Percentiles rank a stretch among this genome's conserved stretches.
Evolutionary conservation across 2,888 invertebrate species (phyloP).

Genomic region (Fragum fragum): DNA sequence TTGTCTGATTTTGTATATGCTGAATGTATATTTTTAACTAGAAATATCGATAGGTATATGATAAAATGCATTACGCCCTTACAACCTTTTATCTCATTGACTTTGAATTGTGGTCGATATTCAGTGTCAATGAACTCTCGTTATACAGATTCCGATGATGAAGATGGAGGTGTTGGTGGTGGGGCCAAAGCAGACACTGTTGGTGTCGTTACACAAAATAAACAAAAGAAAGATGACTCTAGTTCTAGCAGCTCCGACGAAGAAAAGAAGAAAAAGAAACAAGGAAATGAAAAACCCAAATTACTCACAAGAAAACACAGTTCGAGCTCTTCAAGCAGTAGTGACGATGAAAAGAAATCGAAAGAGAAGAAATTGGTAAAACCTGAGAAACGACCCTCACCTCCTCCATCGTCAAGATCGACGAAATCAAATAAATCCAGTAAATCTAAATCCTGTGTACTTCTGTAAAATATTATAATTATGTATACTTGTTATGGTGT

Average conservation of each 20-base stretch:
- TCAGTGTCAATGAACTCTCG: too few species aligned
- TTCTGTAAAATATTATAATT: slow-evolving; percentile 49
- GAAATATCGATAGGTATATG: background rate
- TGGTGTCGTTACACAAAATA: slow-evolving; percentile 12
- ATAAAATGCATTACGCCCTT: too few species aligned
- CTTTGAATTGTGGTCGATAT: too few species aligned
- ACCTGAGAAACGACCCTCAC: slow-evolving; percentile 33
- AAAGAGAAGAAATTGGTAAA: background rate
- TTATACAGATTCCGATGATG: slow-evolving; percentile 58
- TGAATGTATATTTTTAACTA: too few species aligned
- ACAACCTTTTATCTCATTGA: too few species aligned
- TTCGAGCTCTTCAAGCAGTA: background rate
- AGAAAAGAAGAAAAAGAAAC: slow-evolving; percentile 30
- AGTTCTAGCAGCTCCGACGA: slow-evolving; percentile 32
- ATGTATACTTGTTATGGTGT: too few species aligned
- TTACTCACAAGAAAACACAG: background rate
- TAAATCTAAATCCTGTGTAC: slow-evolving; percentile 57
- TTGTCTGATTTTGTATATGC: too few species aligned
- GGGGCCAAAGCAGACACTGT: slow-evolving; percentile 20
- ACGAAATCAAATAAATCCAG: slow-evolving; percentile 55
- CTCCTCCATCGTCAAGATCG: slow-evolving; percentile 8
- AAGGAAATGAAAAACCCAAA: slow-evolving; percentile 29
- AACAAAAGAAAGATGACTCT: slow-evolving; percentile 11
- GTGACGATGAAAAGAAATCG: slow-evolving; percentile 22
- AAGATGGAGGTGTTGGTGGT: slow-evolving; percentile 24